Base-by-base conservation (phyloP, 2,888 invertebrate genomes). In the Trachelus stipa region DNA sequence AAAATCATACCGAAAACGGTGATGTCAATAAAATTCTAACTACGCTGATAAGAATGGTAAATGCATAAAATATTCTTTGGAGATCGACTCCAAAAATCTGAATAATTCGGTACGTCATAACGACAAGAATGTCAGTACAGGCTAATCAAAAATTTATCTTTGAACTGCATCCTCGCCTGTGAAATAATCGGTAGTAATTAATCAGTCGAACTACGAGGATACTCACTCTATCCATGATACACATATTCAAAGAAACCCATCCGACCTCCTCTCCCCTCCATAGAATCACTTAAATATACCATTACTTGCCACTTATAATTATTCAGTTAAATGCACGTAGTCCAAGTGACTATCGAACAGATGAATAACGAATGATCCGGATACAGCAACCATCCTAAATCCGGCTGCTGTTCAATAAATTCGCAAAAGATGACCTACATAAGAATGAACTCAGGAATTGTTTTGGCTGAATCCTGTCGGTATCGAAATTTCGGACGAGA, bases 401-500 rank as follows among this genome's bases (percentile, higher is more conserved):
- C 56, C 23, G 56, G 23, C 56, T 56, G 56, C 9, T 9, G 23
- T 33, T 34, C 71, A 34, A 31, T 71, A 71, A 71, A 71, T 71
- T 34, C 71, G 71, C 69, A 80, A 79, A 76, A 79, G 75, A 37
- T 68, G 85, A 84, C 85, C 85, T 79, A 83, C 78, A 84, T 85
- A 82, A 83, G 76, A 78, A 82, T 11, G 73, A 75, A 75, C 84
- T 90, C 88, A 90, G 83, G 86, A 86, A 76, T 84, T 88, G 80
- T 87, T 84, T 71, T 88, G 88, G 1, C 87, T 86, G 40, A 81
- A 68, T 12, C 80, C 79, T 1, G 86, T 85, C 68, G 87, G 85
- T 77, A 89, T 84, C 34, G 89, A 84, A 23, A 88, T 84, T 80
- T 89, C 89, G 3, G 88, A 79, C 12, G 85, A 85, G 34, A 89